Conservation (phyloP, 1,140 invertebrate genomes). For the Choristoneura fumiferana region DNA sequence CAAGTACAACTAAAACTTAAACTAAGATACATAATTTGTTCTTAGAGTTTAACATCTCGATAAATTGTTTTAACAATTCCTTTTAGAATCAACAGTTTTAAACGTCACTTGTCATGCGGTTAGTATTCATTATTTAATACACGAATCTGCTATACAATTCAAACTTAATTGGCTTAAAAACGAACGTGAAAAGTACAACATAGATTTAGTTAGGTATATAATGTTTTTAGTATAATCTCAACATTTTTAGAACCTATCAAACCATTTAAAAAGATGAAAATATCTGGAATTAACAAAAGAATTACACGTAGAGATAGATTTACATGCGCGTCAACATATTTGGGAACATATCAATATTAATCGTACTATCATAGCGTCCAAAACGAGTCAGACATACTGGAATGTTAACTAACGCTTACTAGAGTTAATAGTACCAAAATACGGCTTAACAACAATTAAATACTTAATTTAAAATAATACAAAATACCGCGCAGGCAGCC, state of each 20-base stretch:
- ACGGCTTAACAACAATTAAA: constrained; percentile 58
- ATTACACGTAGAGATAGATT: not conserved
- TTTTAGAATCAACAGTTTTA: constrained; percentile 39
- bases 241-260: constrained; percentile 15
- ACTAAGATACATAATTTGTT: constrained; percentile 52
- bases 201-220: constrained; percentile 3
- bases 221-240: constrained; percentile 1
- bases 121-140: constrained; percentile 46
- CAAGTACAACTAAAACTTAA: constrained; percentile 39
- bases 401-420: constrained; percentile 66
- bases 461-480: constrained; percentile 60
- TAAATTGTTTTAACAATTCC: constrained; percentile 35
- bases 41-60: constrained; percentile 32
- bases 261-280: constrained; percentile 14
- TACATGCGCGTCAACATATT: constrained; percentile 10
- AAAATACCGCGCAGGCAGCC: constrained; percentile 34
- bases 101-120: constrained; percentile 62
- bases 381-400: constrained; percentile 46
- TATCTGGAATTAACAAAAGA: constrained; percentile 5
- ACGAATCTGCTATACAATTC: constrained; percentile 33
- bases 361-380: constrained; percentile 28
- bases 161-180: constrained; percentile 14
- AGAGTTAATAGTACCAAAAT: constrained; percentile 64
- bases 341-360: not conserved
- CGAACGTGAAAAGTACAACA: constrained; percentile 5